Evolutionary conservation across 2,888 invertebrate species (phyloP), one percentile per base, ranked within the genome.

Genomic region (Bibio marci): DNA sequence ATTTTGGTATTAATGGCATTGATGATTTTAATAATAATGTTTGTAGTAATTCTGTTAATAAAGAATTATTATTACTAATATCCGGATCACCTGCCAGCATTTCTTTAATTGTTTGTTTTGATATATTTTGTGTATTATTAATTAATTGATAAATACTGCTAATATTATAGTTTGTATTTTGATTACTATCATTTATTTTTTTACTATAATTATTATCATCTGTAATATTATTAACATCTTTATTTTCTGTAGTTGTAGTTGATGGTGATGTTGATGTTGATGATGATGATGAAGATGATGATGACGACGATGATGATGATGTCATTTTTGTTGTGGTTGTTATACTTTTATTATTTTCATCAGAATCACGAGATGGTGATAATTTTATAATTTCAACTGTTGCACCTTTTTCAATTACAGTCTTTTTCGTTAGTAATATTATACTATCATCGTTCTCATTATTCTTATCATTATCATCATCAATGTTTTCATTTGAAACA

Each of bases 41-140:
- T 51, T 71, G 70, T 22, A 73, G 62, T 6, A 70, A 66, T 45
- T 69, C 67, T 0, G 71, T 69, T 44, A 72, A 59, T 28, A 73
- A 57, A 1, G 60, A 59, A 39, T 41, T 42, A 30, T 45, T 41
- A 33, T 33, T 33, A n/a, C 18, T 33, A n/a, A 12, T 33, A 7
- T 12, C 19, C 15, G n/a, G 13, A 18, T 33, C 33, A 3, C 18
- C 19, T 5, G 6, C 13, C 4, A 32, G 3, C 33, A 17, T 33
- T n/a, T 33, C 19, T 19, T 33, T 14, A 22, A 22, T 6, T 22
- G 8, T 6, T 22, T 4, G 22, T 6, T 22, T 54, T 59, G 35
- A 53, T 42, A 48, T 52, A 59, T 43, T 62, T 58, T 38, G 55
- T 58, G 44, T 60, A 62, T 22, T 22, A 22, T 22, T 22, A 4